Conservation (phyloP, 2,888 invertebrate genomes). For the Ypsolopha scabrella region DNA sequence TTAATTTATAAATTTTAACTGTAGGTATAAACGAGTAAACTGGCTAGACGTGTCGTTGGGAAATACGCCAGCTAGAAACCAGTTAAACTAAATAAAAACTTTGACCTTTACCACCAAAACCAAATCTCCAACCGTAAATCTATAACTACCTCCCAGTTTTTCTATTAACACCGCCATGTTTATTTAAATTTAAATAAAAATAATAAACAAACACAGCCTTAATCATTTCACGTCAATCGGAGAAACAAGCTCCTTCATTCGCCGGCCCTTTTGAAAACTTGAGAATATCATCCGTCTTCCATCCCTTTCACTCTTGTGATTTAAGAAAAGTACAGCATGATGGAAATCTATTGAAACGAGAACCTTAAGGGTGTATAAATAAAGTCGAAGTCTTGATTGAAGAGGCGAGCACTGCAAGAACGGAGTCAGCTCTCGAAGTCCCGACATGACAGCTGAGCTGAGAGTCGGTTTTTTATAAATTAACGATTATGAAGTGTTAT, state of each 20-base stretch:
- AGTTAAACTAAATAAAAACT: too few species aligned
- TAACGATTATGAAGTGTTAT: slow-evolving; percentile 25
- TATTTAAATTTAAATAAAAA: slow-evolving; percentile 2
- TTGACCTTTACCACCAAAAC: too few species aligned
- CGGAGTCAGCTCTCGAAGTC: slow-evolving; percentile 14
- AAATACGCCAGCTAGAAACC: too few species aligned
- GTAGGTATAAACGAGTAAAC: too few species aligned
- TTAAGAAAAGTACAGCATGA: background rate
- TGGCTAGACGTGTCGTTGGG: too few species aligned
- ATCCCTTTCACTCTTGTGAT: background rate
- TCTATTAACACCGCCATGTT: background rate
- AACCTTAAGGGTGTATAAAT: background rate
- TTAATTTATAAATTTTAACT: too few species aligned
- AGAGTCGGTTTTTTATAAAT: slow-evolving; percentile 46
- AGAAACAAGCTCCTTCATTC: slow-evolving; percentile 9
- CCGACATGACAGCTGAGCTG: slow-evolving; percentile 33
- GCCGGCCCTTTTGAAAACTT: background rate
- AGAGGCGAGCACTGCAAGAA: background rate
- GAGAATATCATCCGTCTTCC: background rate
- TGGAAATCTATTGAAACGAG: background rate
- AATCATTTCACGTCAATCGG: slow-evolving; percentile 58
- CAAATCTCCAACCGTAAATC: too few species aligned
- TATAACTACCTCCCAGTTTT: too few species aligned
- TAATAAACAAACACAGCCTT: slow-evolving; percentile 20
- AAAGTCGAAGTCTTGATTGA: background rate